Percentiles rank a stretch among this genome's conserved stretches.
phyloP scores from a whole-genome alignment of 2,113 vertebrate genomes.

The Platycercus adscitus region DNA sequence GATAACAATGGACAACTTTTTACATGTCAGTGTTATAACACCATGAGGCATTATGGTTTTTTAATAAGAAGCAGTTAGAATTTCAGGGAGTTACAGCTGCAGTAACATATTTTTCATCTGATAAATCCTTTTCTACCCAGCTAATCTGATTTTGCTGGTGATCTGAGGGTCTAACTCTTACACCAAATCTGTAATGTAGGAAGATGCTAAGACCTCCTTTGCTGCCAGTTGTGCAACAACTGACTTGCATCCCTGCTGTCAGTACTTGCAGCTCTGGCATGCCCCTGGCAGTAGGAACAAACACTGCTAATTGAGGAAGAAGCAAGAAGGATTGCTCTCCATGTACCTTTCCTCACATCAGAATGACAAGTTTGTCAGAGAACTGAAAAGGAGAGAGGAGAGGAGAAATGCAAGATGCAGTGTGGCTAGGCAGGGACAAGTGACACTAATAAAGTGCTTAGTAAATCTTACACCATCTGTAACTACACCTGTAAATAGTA shows the following conservation, averaged over 20 bases:
- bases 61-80: background rate
- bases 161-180: background rate
- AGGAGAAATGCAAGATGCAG: background rate
- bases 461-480: background rate
- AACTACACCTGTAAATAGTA: background rate
- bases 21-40: background rate
- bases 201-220: background rate
- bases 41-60: background rate
- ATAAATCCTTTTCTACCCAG: background rate
- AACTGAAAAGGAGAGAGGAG: background rate
- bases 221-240: rapidly evolving
- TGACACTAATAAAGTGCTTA: background rate
- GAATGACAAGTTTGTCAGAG: background rate
- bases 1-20: background rate
- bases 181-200: background rate
- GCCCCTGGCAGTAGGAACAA: background rate
- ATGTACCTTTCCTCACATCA: rapidly evolving
- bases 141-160: background rate
- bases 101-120: background rate
- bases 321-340: background rate
- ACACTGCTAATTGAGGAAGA: background rate
- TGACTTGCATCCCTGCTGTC: rapidly evolving
- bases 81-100: background rate
- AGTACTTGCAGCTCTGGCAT: background rate
- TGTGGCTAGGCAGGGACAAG: background rate